Evolutionary conservation across 2,888 invertebrate genomes (phyloP), one percentile per base, ranked within the genome.

Genomic region (Bombyx huttoni): DNA sequence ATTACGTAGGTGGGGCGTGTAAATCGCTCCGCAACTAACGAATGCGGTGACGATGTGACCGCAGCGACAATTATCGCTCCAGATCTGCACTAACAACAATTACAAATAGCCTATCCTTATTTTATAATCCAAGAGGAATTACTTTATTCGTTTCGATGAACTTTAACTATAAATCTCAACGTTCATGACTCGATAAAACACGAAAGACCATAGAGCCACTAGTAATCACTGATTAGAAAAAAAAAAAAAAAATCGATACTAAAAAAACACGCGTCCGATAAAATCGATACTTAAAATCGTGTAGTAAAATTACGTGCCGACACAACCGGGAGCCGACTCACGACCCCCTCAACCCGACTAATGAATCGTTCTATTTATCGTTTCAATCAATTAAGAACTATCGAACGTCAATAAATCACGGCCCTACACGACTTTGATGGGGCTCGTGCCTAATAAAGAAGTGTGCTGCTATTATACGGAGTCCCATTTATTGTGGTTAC

Each of bases 351-450:
- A 47, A 53, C 49, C 54, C 50, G 51, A 49, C 53, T 73, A 73
- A 73, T 72, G 70, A 70, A 71, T 73, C 65, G 68, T 64, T 67
- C 59, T 65, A 71, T 73, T 63, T 64, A 73, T 71, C 68, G 62
- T 68, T 69, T 65, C 65, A 63, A 72, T 76, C 75, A 74, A 77
- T 77, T 77, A 78, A 72, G 68, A 63, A 60, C 60, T 57, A 56
- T 49, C 53, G 48, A 54, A 56, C 51, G 61, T 59, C 68, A 69
- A 76, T 77, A 78, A 73, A 78, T 76, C 78, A 73, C 71, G 62
- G 45, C 46, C 48, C 58, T 55, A 58, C 64, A 53, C 54, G 69
- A 70, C 69, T 67, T 61, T 69, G 70, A 73, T 63, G 67, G 60
- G 52, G 54, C 58, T 53, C 54, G 50, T 58, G 51, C 63, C 63